Base-by-base conservation (phyloP, 2,888 invertebrate genomes). In the Bembecia ichneumoniformis region DNA sequence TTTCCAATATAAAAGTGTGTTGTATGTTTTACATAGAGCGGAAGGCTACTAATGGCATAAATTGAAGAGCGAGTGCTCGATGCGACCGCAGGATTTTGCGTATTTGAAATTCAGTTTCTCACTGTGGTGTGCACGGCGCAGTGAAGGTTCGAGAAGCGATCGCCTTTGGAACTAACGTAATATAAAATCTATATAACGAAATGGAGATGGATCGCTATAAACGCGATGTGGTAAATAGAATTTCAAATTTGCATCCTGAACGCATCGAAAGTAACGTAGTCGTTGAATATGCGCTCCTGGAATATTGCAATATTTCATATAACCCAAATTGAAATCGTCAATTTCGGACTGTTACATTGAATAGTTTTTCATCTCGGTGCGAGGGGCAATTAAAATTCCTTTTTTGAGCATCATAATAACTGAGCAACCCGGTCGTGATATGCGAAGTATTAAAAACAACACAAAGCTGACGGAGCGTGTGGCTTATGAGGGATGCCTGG, bases 21-120 rank as follows among this genome's bases (percentile, higher is more conserved):
- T 74, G 71, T 65, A 64, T 62, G 65, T 40, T 40, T 40, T 40
- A 40, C 40, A 40, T 40, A 66, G 67, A 68, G 66, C 65, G 71
- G 73, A 72, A 77, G 73, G 71, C 71, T 73, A 76, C 76, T 79
- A 81, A 80, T 79, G 74, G 78, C 72, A 80, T 77, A 79, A 80
- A 82, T 79, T 81, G 75, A 74, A 77, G 74, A 77, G 73, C 72
- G 13, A 40, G 40, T 14, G 40, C 69, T 60, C 62, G 68, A 73
- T 71, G 74, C 66, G 73, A 74, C 79, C 75, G 64, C 77, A 72
- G 74, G 76, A 76, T 82, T 81, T 80, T 77, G 74, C 75, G 73
- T 77, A 80, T 80, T 81, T 76, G 75, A 79, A 81, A 81, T 82
- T 82, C 76, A 79, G 79, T 74, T 77, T 74, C 75, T 74, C 73